A percentile compares a stretch with the other conserved stretches of the same genome.
These are phyloP conservation scores for rabbit (Oryctolagus cuniculus) DNA, from an alignment of 2,113 vertebrate species.

Conservation along the genomic window DNA sequence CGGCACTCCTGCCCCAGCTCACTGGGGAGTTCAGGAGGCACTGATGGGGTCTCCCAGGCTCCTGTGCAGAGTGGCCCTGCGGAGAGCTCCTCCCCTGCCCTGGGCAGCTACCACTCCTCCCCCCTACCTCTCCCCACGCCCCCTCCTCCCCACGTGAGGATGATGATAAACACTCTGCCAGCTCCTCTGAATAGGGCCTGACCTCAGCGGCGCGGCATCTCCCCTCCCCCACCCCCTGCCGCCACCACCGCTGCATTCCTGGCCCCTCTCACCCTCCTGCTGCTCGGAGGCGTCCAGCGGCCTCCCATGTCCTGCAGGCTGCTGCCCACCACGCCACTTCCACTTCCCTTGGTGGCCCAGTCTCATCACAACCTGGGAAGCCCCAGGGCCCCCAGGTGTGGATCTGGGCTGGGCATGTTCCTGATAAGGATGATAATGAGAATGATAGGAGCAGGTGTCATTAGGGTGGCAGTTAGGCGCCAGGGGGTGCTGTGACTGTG, in stretches of 20 bases:
- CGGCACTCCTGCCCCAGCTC: not conserved
- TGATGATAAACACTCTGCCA: constrained; percentile 65
- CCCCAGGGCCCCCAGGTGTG: not conserved
- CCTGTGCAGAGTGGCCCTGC: not conserved
- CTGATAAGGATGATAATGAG: not conserved
- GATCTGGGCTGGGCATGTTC: not conserved
- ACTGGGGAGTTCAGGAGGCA: not conserved
- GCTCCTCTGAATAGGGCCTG: constrained; percentile 77
- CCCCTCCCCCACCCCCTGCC: constrained; percentile 49
- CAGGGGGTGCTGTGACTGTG: not conserved
- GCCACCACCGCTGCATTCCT: constrained; percentile 75
- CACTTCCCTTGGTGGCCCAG: not conserved
- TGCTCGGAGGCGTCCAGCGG: not conserved
- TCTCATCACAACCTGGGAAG: not conserved
- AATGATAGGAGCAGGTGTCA: not conserved
- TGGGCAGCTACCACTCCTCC: too few species aligned
- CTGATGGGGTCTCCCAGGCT: not conserved
- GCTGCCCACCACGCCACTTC: not conserved
- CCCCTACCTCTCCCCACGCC: not conserved
- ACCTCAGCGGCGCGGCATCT: constrained; percentile 84
- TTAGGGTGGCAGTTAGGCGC: constrained; percentile 2
- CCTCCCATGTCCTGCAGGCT: not conserved
- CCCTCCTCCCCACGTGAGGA: not conserved
- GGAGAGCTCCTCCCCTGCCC: not conserved
- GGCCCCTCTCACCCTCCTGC: not conserved